These are phyloP conservation scores for Poeciliopsis turrubarensis DNA, from an alignment of 2,113 vertebrate genomes.

Conservation along the genomic window DNA sequence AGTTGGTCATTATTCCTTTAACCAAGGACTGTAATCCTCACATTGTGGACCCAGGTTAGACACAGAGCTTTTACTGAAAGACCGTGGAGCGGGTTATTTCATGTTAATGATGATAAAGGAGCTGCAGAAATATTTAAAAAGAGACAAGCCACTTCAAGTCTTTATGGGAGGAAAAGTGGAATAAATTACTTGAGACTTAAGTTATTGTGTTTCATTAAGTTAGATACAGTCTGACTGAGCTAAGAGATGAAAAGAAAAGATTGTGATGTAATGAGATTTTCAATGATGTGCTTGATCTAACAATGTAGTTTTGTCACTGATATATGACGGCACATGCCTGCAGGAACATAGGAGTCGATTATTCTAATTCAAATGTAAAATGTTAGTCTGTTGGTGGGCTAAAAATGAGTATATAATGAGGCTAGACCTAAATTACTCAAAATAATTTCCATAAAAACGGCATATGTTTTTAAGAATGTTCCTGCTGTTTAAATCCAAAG, in stretches of 20 bases:
- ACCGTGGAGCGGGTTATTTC: neutral
- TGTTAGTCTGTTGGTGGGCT: too few relatives aligned
- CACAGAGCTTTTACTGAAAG: slow-evolving; percentile 1
- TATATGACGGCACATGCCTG: neutral
- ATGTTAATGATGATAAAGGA: slow-evolving; percentile 6
- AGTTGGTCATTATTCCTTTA: too few relatives aligned
- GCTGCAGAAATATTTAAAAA: slow-evolving; percentile 1
- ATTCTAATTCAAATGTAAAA: neutral
- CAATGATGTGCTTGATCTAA: neutral
- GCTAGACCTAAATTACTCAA: too few relatives aligned
- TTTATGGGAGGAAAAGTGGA: neutral
- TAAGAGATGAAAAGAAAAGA: neutral
- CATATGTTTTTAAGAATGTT: too few relatives aligned
- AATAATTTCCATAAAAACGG: too few relatives aligned
- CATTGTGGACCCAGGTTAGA: neutral
- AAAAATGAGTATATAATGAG: too few relatives aligned
- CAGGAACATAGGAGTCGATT: neutral
- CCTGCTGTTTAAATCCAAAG: too few relatives aligned
- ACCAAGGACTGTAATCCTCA: too few relatives aligned
- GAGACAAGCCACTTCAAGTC: neutral
- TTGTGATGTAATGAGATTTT: neutral
- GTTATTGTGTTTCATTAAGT: neutral
- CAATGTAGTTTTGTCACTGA: neutral
- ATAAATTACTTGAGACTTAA: neutral
- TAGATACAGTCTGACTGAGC: neutral